Conservation (phyloP, 2,888 invertebrate species). For the Diabrotica balteata region DNA sequence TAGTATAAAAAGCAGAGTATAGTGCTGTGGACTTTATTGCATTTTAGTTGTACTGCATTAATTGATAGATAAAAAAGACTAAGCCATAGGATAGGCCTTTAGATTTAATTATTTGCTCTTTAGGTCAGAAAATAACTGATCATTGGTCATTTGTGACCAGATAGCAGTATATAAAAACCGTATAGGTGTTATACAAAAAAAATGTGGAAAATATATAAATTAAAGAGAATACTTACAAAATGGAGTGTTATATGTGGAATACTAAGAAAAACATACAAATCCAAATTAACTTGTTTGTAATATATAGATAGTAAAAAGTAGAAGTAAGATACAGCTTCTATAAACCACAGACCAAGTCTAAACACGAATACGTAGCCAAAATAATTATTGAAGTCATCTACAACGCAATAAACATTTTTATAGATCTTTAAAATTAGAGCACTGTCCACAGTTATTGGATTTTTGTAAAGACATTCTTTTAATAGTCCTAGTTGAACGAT, state of each 20-base stretch:
- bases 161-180: too few relatives aligned
- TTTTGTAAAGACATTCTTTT: not conserved
- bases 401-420: not conserved
- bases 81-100: too few relatives aligned
- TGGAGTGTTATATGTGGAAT: not conserved
- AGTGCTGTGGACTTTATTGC: too few relatives aligned
- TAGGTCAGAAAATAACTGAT: too few relatives aligned
- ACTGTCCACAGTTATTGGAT: not conserved
- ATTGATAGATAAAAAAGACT: too few relatives aligned
- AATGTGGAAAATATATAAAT: too few relatives aligned
- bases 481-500: not conserved
- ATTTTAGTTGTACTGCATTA: too few relatives aligned
- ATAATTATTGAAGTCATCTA: not conserved
- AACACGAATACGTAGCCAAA: not conserved
- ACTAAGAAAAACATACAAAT: not conserved
- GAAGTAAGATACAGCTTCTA: not conserved
- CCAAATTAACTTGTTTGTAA: not conserved
- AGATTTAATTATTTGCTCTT: too few relatives aligned
- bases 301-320: not conserved
- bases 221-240: not conserved
- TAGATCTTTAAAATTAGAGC: not conserved
- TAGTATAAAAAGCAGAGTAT: too few relatives aligned
- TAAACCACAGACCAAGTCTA: not conserved
- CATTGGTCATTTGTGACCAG: too few relatives aligned
- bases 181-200: too few relatives aligned